These are phyloP conservation scores for Triplophysa siluroides DNA, from an alignment of 2,113 vertebrate genomes.

Conservation along the genomic window DNA sequence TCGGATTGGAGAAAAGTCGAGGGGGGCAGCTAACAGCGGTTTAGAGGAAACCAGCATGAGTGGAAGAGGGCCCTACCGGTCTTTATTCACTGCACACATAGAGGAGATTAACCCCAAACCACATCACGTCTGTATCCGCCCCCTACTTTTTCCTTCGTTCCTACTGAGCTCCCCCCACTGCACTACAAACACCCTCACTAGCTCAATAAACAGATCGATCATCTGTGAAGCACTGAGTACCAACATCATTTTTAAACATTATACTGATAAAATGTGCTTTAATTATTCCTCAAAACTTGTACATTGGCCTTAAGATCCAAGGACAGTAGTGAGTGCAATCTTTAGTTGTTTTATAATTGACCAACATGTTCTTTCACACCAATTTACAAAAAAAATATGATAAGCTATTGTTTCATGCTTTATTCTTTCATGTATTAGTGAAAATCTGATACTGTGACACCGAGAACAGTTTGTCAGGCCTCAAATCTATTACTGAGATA, in stretches of 20 bases:
- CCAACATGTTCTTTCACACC: background rate
- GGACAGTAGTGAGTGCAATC: no score
- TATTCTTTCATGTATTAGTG: no score
- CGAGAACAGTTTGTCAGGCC: no score
- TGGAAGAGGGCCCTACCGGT: constrained; percentile 3
- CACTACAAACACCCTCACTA: background rate
- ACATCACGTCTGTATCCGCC: constrained; percentile 14
- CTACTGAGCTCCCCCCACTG: constrained; percentile 17
- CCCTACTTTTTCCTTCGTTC: constrained; percentile 14
- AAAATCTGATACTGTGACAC: no score
- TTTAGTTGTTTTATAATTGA: background rate
- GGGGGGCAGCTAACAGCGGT: constrained; percentile 14
- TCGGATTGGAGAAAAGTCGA: constrained; percentile 1
- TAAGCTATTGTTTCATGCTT: no score
- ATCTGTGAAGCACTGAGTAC: constrained; percentile 14
- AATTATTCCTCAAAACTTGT: constrained; percentile 1
- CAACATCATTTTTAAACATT: background rate
- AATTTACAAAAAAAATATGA: background rate
- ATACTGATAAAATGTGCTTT: background rate
- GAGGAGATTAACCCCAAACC: constrained; percentile 35
- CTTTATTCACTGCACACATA: constrained; percentile 10
- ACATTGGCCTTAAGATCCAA: background rate
- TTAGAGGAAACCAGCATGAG: constrained; percentile 34
- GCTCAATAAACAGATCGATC: constrained; percentile 42
- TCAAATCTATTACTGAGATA: background rate